Conservation (phyloP, 2,888 invertebrate species). For the Cheilosia vulpina region DNA sequence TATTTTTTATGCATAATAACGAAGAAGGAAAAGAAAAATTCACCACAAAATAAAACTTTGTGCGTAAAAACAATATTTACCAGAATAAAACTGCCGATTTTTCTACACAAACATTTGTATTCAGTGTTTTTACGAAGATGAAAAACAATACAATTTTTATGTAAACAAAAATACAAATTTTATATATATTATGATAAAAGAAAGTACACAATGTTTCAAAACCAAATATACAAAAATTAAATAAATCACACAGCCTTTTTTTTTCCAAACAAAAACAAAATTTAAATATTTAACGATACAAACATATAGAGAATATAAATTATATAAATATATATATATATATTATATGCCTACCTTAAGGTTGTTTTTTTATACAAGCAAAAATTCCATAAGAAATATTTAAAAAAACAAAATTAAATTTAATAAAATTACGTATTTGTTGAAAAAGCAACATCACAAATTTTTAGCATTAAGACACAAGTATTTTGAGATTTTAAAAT, state of each 20-base stretch:
- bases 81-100: constrained; percentile 74
- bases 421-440: constrained; percentile 13
- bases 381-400: constrained; percentile 43
- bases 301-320: constrained; percentile 19
- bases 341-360: constrained; percentile 49
- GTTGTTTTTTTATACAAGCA: constrained; percentile 68
- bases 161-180: constrained; percentile 62
- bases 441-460: constrained; percentile 34
- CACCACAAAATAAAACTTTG: constrained; percentile 52
- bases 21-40: constrained; percentile 37
- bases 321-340: constrained; percentile 36
- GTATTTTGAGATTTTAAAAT: constrained; percentile 58
- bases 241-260: constrained; percentile 65
- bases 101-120: constrained; percentile 55
- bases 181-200: constrained; percentile 46
- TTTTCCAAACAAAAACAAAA: constrained; percentile 23
- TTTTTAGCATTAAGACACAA: constrained; percentile 51
- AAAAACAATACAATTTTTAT: constrained; percentile 35
- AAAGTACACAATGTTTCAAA: constrained; percentile 67
- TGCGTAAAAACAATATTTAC: constrained; percentile 70
- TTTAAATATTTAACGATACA: constrained; percentile 34
- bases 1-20: constrained; percentile 58
- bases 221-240: constrained; percentile 59
- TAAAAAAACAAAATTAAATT: constrained; percentile 24
- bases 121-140: constrained; percentile 52